Base-by-base conservation (phyloP, 2,113 vertebrate species). In the Tupaia tana region DNA sequence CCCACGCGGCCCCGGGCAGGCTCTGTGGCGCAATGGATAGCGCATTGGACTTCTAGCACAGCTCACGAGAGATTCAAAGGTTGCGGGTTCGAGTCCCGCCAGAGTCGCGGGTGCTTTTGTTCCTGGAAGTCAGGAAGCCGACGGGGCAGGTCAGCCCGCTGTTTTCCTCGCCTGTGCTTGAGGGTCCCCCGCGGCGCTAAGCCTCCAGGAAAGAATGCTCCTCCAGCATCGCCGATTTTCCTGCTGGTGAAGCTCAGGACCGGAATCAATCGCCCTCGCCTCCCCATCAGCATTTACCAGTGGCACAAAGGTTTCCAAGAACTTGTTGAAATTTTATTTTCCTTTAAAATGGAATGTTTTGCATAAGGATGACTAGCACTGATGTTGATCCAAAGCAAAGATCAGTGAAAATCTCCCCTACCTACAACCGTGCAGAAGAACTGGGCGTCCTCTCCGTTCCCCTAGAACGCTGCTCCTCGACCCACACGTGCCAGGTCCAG, bases 1-100 rank as follows among this genome's bases (percentile, higher is more conserved):
- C 0, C 0, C 6, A 0, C 0, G 0, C 0, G 0, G 0, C 0
- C 0, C 0, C 0, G 0, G 0, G 0, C 0, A 0, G 95, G 95
- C 94, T 97, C 95, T 97, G 92, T 95, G 96, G 96, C 71, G 90
- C 95, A 96, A 92, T 96, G 96, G 90, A 97, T 90, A 96, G 95
- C 61, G 94, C 96, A 95, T 95, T 96, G 96, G 96, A 95, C 95
- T 96, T 97, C 95, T 97, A 95, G 90, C 0, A 0, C 0, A 0
- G 0, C 0, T 1, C 0, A 0, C 0, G 0, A 84, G 94, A 14
- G 1, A 96, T 97, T 96, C 95, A 97, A 97, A 97, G 96, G 96
- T 96, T 97, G 97, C 1, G 87, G 96, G 95, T 95, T 97, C 80
- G 90, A 96, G 88, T 97, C 90, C 95, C 75, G 9, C 92, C 95